Base-by-base conservation (phyloP, 2,797 vertebrate genomes). In the Semotilus atromaculatus region DNA sequence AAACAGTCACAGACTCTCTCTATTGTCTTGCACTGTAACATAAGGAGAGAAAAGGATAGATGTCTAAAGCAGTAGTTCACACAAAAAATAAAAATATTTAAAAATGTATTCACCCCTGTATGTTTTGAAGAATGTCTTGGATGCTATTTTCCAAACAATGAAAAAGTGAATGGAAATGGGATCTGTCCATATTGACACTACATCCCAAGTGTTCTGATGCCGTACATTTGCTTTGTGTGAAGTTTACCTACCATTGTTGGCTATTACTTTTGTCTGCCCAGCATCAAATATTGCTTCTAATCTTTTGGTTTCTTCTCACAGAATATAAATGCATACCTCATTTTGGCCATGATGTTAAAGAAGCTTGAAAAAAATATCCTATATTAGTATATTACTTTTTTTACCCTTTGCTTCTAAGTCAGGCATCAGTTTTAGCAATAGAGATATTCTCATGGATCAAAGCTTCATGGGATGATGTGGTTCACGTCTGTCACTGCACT, bases 381-480 rank as follows among this genome's bases (percentile, higher is more conserved):
- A 1, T 43, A 21, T 48, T 51, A 51, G 29, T 53, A n/a, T n/a
- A n/a, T n/a, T 29, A 34, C 29, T 34, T 19, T 51, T 80, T 74
- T 38, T 48, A 31, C n/a, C 18, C 7, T 26, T 53, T 1, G 3
- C 7, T 51, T 64, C 40, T 62, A 18, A 40, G 53, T 16, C 7
- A 51, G 29, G 18, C 5, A 29, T 68, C 53, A 60, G 18, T 11
- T 60, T 73, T 72, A 51, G 76, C 67, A 66, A 6, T 85, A 48
- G 40, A 36, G 71, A 11, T 53, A 31, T 53, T 85, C 80, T 80
- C 31, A 26, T 80, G 40, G 38, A 85, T 76, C 36, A 85, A 81
- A 75, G 29, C 45, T 26, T 58, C 3, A 34, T n/a, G 26, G 55
- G 62, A 66, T 31, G 51, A 68, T 43, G 10, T 43, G 4, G 43